Conservation (phyloP, 2,888 invertebrate species). For the Ommatoiulus sabulosus region DNA sequence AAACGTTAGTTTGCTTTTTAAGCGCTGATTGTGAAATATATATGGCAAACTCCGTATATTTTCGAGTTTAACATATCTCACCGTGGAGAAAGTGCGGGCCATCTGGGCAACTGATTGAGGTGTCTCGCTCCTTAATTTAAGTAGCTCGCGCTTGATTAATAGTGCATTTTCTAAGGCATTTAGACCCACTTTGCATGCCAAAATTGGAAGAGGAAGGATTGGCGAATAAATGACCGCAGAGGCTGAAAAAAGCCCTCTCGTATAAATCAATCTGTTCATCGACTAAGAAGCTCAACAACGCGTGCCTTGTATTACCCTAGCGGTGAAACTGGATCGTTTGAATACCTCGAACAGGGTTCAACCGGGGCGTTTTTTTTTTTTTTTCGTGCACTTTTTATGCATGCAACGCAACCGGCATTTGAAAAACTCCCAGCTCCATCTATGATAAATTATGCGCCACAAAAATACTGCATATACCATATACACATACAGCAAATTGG, state of each 20-base stretch:
- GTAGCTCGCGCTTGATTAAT: constrained; percentile 18
- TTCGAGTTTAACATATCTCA: not conserved
- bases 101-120: constrained; percentile 41
- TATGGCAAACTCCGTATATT: not conserved
- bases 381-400: too few species aligned
- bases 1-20: not conserved
- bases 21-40: not conserved
- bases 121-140: constrained; percentile 29
- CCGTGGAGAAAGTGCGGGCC: not conserved
- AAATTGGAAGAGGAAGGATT: constrained; percentile 42
- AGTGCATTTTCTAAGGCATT: constrained; percentile 45
- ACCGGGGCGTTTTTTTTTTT: too few species aligned
- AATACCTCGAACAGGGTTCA: not conserved
- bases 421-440: too few species aligned
- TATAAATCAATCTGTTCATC: constrained; percentile 27
- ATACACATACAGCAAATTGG: too few species aligned
- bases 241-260: constrained; percentile 9
- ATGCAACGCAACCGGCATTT: too few species aligned
- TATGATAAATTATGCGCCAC: too few species aligned
- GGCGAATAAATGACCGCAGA: constrained; percentile 41
- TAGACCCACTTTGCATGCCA: constrained; percentile 50
- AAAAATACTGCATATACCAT: too few species aligned
- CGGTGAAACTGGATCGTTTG: not conserved
- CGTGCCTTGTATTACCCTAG: not conserved
- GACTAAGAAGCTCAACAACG: not conserved